phyloP scores from a whole-genome alignment of 2,113 vertebrate species.

The Albula goreensis region DNA sequence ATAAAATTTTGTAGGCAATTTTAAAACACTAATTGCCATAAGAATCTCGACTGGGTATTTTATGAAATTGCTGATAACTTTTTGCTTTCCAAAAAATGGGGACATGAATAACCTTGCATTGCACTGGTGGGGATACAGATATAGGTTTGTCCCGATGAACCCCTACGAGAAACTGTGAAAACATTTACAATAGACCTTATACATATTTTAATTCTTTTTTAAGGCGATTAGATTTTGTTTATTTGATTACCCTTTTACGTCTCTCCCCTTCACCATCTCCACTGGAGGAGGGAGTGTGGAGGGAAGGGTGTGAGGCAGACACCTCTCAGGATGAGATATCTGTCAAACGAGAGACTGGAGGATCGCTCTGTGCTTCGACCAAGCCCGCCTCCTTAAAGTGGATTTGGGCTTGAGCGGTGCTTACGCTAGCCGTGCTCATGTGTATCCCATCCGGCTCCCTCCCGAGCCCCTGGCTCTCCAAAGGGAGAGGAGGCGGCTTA shows the following conservation, averaged over 20 bases:
- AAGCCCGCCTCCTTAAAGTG: neutral
- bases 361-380: neutral
- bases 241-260: neutral
- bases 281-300: neutral
- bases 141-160: too few species aligned
- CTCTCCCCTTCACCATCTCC: neutral
- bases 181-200: too few species aligned
- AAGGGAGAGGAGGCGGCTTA: slow-evolving; percentile 67
- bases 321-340: neutral
- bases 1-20: neutral
- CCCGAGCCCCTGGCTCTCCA: neutral
- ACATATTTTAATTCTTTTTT: neutral
- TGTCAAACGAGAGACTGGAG: neutral
- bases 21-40: neutral
- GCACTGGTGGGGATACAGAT: too few species aligned
- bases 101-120: too few species aligned
- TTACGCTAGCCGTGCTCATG: neutral
- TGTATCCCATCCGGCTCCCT: neutral
- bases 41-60: neutral
- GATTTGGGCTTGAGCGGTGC: neutral
- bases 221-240: neutral
- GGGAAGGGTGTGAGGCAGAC: neutral
- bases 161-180: too few species aligned
- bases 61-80: neutral
- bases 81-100: neutral